phyloP scores from a whole-genome alignment of 2,113 vertebrate species.

The Chionis minor region DNA sequence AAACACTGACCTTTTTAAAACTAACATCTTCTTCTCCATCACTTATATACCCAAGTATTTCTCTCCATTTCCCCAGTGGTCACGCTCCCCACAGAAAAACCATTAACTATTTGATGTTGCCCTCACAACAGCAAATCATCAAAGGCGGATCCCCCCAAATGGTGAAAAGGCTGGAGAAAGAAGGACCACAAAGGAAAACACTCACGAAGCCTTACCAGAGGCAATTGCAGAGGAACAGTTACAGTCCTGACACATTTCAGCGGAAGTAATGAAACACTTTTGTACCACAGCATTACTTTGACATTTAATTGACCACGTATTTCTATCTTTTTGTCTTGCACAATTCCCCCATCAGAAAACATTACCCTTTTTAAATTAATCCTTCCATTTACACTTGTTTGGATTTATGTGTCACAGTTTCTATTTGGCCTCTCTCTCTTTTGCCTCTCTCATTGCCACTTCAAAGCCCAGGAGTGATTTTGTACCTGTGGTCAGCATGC shows the following conservation, averaged over 20 bases:
- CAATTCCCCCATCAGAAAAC: not conserved
- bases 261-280: conserved; percentile 6
- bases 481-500: not conserved
- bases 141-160: not conserved
- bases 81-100: not conserved
- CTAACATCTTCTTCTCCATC: not conserved
- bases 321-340: not conserved
- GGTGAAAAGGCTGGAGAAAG: not conserved
- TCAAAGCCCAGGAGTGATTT: not conserved
- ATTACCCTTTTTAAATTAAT: not conserved
- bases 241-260: not conserved
- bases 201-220: not conserved
- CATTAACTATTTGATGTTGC: not conserved
- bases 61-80: not conserved
- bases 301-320: conserved; percentile 4
- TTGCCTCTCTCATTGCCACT: not conserved
- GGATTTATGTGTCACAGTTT: not conserved
- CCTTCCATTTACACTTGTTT: conserved; percentile 7
- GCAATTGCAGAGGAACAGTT: not conserved
- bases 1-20: not conserved
- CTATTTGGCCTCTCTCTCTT: not conserved
- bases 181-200: not conserved
- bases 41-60: not conserved
- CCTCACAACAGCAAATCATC: not conserved
- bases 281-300: not conserved